Conservation (phyloP, 2,113 vertebrate species). For the Perca fluviatilis region DNA sequence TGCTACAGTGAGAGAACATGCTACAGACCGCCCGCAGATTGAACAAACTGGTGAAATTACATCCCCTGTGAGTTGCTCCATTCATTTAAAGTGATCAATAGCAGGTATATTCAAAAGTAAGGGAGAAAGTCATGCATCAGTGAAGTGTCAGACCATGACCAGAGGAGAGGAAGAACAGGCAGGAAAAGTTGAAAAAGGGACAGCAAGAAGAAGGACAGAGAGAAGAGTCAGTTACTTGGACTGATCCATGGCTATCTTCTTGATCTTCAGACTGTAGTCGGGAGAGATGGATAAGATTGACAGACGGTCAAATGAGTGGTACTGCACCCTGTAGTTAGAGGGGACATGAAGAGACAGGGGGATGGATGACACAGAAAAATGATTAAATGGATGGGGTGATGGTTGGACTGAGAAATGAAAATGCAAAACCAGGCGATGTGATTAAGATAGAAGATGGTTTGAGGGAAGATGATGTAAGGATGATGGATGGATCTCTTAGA, state of each 20-base stretch:
- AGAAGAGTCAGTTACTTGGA: constrained; percentile 83
- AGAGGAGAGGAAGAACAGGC: constrained; percentile 40
- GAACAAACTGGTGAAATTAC: constrained; percentile 2
- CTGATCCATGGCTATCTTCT: constrained; percentile 86
- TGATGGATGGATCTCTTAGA: constrained; percentile 31
- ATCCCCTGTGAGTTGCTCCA: constrained; percentile 1
- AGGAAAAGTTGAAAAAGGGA: constrained; percentile 31
- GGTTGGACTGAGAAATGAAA: constrained; percentile 17
- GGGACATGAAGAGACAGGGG: constrained; percentile 59
- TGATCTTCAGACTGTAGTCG: constrained; percentile 87
- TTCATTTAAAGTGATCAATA: constrained; percentile 21
- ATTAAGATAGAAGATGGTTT: background rate
- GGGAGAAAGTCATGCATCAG: constrained; percentile 44
- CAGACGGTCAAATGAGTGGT: constrained; percentile 87
- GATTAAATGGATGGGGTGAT: constrained; percentile 32
- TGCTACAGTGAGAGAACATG: constrained; percentile 37
- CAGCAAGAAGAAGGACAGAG: constrained; percentile 25
- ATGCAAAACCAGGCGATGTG: constrained; percentile 5
- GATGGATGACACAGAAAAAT: constrained; percentile 61
- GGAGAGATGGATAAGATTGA: constrained; percentile 87
- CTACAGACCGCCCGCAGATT: constrained; percentile 36
- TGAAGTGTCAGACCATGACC: constrained; percentile 32
- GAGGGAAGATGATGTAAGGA: constrained; percentile 20
- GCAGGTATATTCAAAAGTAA: background rate
- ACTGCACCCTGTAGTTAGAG: constrained; percentile 80